Base-by-base conservation (phyloP, 2,797 vertebrate species). In the Tamandua tetradactyla region DNA sequence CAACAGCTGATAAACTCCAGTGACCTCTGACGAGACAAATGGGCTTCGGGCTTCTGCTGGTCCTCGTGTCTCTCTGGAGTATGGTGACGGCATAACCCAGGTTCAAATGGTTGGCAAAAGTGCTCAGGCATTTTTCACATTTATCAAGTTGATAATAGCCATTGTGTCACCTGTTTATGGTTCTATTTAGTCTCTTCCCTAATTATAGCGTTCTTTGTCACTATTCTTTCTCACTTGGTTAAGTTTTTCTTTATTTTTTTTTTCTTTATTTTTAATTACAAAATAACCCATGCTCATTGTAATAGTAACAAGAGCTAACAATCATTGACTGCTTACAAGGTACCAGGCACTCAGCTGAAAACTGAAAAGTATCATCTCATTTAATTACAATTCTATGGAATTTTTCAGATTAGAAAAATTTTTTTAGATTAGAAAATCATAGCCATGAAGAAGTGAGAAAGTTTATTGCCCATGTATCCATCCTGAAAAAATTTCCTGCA, bases 1-100 rank as follows among this genome's bases (percentile, higher is more conserved):
- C 64, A 93, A 89, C 97, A 97, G 95, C 95, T 96, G 96, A 97
- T 91, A 96, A 95, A 94, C 95, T 94, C 87, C 55, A 40, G 61
- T 91, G 95, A 96, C 95, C 95, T 96, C 86, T 7, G 61, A 84
- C 75, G 75, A 80, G 59, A 92, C 90, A 96, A 81, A 85, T 79
- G 90, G 81, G 61, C 27, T 18, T 2, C 57, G 72, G 95, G 78
- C 86, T 91, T 71, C 27, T 80, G 49, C 72, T 85, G 76, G 62
- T 68, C 78, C 94, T 86, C 18, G 3, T 89, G 89, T 75, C 79
- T 91, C 49, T 87, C 86, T 64, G 88, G 84, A 61, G 55, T 18
- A 1, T 2, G 66, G 15, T 69, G 90, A 91, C 68, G 3, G n/a
- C 79, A 40, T 14, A 25, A 15, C n/a, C 59, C 80, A 59, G 74